These are phyloP conservation scores for Zhengitettix transpicula DNA, from an alignment of 2,888 invertebrate genomes.

Conservation along the genomic window DNA sequence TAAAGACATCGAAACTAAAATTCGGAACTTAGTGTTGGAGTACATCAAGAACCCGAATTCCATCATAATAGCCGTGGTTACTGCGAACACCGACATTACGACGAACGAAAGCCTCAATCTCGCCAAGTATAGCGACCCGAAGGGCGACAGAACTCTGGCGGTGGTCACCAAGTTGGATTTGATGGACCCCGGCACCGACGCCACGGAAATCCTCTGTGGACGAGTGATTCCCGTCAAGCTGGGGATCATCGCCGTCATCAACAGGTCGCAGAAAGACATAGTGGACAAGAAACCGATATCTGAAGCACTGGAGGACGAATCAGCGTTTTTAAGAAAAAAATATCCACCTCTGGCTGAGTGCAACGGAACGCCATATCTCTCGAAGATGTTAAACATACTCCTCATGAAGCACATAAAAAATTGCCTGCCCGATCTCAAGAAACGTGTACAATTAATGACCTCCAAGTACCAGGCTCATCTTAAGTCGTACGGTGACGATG, in stretches of 20 bases:
- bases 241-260: conserved; percentile 97
- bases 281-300: conserved; percentile 59
- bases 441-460: conserved; percentile 92
- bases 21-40: conserved; percentile 70
- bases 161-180: too few species aligned
- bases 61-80: too few species aligned
- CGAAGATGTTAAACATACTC: conserved; percentile 89
- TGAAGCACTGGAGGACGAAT: too few species aligned
- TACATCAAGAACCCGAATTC: too few species aligned
- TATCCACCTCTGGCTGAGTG: conserved; percentile 93
- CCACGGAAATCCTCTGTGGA: too few species aligned
- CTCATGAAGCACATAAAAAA: conserved; percentile 99
- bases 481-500: conserved; percentile 93
- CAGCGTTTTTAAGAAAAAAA: conserved; percentile 83
- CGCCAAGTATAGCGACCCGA: too few species aligned
- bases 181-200: too few species aligned
- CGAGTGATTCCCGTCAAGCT: too few species aligned
- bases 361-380: conserved; percentile 92
- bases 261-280: conserved; percentile 95
- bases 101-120: too few species aligned
- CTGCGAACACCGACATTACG: too few species aligned
- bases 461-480: conserved; percentile 94
- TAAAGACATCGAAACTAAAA: conserved; percentile 90
- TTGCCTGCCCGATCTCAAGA: conserved; percentile 95
- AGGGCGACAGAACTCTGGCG: too few species aligned